Percentiles rank a stretch among this genome's conserved stretches.
These are phyloP conservation scores for Miltochrista miniata DNA, from an alignment of 2,888 invertebrate species.

Conservation along the genomic window DNA sequence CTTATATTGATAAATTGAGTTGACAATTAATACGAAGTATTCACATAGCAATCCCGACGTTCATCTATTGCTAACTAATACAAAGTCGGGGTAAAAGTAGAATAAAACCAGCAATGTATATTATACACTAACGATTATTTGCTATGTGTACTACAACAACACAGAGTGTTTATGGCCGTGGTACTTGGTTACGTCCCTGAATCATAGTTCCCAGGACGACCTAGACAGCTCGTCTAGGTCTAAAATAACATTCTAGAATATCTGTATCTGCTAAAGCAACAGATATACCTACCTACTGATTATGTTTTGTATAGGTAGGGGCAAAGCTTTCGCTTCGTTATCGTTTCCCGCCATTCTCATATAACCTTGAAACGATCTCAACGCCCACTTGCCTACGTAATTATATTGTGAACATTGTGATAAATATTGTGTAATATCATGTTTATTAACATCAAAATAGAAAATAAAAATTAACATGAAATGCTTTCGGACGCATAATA, in stretches of 20 bases:
- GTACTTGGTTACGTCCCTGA: constrained; percentile 39
- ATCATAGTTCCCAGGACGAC: constrained; percentile 42
- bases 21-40: constrained; percentile 27
- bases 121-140: background rate
- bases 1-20: constrained; percentile 61
- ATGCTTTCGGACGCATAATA: too few relatives aligned
- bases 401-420: constrained; percentile 9
- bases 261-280: constrained; percentile 19
- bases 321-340: constrained; percentile 46
- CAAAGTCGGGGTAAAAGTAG: background rate
- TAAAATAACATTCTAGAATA: constrained; percentile 47
- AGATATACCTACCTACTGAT: constrained; percentile 22
- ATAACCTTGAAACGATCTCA: constrained; percentile 66
- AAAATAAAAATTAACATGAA: constrained; percentile 51
- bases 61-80: constrained; percentile 37
- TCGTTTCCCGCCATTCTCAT: constrained; percentile 65
- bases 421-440: constrained; percentile 61
- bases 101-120: constrained; percentile 20
- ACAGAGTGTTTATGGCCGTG: constrained; percentile 15
- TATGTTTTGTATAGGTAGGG: constrained; percentile 28
- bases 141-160: background rate
- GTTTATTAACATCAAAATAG: constrained; percentile 61
- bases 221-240: constrained; percentile 58
- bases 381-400: constrained; percentile 63
- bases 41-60: constrained; percentile 30